Percentiles rank a stretch among this genome's conserved stretches.
Conservation (phyloP, 2,113 vertebrate genomes). For the Steatornis caripensis region DNA sequence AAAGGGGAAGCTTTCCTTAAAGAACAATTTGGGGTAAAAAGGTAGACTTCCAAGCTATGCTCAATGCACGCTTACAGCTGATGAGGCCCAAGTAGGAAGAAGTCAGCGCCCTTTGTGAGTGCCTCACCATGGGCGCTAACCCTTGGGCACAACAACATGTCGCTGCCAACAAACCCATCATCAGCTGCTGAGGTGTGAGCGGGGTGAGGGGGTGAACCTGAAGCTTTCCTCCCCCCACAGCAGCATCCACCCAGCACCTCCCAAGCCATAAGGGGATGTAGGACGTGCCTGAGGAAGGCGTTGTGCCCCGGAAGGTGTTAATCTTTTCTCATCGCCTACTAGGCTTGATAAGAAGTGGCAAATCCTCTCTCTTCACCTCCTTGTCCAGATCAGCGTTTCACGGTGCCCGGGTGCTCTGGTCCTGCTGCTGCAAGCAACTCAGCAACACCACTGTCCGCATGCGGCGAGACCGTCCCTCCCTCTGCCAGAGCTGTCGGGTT, state of each 20-base stretch:
- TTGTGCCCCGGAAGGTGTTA: not conserved
- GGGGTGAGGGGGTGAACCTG: not conserved
- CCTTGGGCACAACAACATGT: not conserved
- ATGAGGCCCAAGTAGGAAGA: not conserved
- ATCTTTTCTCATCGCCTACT: not conserved
- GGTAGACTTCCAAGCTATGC: fast-evolving
- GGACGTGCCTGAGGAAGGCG: not conserved
- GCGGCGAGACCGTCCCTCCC: not conserved
- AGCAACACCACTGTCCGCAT: not conserved
- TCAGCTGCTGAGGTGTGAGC: not conserved
- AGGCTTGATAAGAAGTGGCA: not conserved
- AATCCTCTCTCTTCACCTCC: not conserved
- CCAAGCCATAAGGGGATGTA: not conserved
- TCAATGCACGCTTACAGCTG: not conserved
- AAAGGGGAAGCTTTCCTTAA: not conserved
- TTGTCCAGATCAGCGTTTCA: not conserved
- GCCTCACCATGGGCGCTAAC: not conserved
- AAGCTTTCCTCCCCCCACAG: not conserved
- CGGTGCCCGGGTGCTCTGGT: not conserved
- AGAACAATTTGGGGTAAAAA: not conserved
- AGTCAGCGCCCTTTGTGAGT: not conserved
- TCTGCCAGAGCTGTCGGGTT: not conserved
- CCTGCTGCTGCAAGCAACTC: not conserved
- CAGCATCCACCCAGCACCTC: not conserved
- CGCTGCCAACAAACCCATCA: not conserved